Evolutionary conservation across 2,888 invertebrate genomes (phyloP), one percentile per base, ranked within the genome.

Genomic region (Microchrysa polita): DNA sequence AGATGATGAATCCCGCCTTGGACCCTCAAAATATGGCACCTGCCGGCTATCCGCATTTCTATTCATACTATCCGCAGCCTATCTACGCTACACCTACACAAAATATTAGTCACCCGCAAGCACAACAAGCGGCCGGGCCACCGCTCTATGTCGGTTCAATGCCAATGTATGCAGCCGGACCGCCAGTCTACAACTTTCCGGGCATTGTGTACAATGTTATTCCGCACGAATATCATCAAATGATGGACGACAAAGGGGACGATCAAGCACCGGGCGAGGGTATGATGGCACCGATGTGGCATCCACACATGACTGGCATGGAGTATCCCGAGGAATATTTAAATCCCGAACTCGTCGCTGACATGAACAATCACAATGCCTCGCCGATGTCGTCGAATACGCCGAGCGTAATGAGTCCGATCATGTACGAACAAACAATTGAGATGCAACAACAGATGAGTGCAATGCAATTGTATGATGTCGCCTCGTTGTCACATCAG

Each of bases 371-470:
- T 78, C 83, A 84, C 52, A 83, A 83, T 74, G 71, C 74, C 16
- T 80, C 79, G 34, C 79, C 82, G 0, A 73, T 83, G 76, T 80
- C 81, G 16, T 80, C 81, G 4, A 82, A 84, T 72, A 83, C 84
- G 4, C 82, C 84, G 7, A 83, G 80, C 76, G 81, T 84, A 81
- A 73, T 84, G 44, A 84, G 84, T 78, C 84, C 84, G 53, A 82
- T 78, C 74, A 44, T 69, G 55, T 69, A 74, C n/a, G 71, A 75
- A 18, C 75, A 77, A 73, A 74, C 77, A n/a, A 40, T 79, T 1
- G 83, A 83, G 52, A 78, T 83, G 72, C 83, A 83, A 73, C 84
- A 84, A 57, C 84, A 84, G 76, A 81, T 84, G 83, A 63, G 34
- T 23, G 81, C 82, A 5, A 79, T 84, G 81, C 84, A 84, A 76